Base-by-base conservation (phyloP, 2,888 invertebrate species). In the Adelphocoris suturalis region DNA sequence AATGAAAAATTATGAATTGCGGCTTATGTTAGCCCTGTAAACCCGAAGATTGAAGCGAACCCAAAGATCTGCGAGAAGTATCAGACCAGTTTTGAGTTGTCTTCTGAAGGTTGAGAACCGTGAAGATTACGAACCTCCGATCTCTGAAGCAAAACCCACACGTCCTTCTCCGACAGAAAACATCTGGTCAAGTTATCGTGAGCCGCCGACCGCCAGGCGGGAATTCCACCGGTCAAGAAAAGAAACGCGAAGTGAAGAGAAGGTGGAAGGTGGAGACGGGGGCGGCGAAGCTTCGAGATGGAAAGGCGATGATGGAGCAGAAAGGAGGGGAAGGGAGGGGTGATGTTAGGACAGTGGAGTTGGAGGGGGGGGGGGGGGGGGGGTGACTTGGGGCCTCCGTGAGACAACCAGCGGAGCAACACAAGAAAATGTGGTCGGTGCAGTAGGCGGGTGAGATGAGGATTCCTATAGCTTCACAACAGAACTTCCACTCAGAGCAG, bases 341-440 rank as follows among this genome's bases (percentile, higher is more conserved):
- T n/a, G n/a, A 37, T 4, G 37, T 37, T 4, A 37, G 37, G 7
- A 37, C n/a, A n/a, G n/a, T n/a, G n/a, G 57, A 61, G 61, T 19
- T 61, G 68, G 68, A 68, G 23, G 23, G 23, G 23, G 19, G 68
- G 23, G 7, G 57, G 19, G 16, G 57, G 57, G 19, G 57, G 23
- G 68, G 19, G 23, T 16, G 68, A 27, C 61, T 61, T 16, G 68
- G 27, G 68, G 68, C 61, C 61, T 9, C 19, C 61, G 27, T 7
- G 27, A 27, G 68, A 68, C 68, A 68, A 68, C 68, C 68, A 13
- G 68, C 78, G n/a, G 37, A 78, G 46, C 46, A 47, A 78, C 78
- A 78, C 78, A 47, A 47, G 78, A 78, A 78, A 78, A 78, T 78
- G 78, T 78, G 78, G 78, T 78, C 78, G 78, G 78, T 78, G 78